phyloP scores from a whole-genome alignment of 2,113 vertebrate genomes.

The Paracanthobrama guichenoti region DNA sequence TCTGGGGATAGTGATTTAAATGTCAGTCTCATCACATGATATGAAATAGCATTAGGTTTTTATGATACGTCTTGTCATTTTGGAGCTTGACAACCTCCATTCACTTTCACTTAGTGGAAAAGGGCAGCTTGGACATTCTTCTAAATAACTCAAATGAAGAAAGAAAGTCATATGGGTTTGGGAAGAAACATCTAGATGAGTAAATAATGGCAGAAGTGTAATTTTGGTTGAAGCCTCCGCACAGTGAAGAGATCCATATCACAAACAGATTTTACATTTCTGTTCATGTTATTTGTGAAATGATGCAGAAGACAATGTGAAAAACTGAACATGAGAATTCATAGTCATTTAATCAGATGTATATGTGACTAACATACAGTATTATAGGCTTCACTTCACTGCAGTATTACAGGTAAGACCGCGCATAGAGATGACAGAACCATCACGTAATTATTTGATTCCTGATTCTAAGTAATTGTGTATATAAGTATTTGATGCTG shows the following conservation, averaged over 20 bases:
- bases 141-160: neutral
- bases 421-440: conserved; percentile 23
- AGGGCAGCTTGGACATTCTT: neutral
- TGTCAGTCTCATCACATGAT: neutral
- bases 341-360: conserved; percentile 61
- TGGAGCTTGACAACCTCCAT: neutral
- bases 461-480: conserved; percentile 74
- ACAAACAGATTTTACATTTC: neutral
- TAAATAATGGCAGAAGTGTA: neutral
- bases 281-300: conserved; percentile 7
- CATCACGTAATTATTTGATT: conserved; percentile 58
- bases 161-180: neutral
- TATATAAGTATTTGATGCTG: conserved; percentile 84
- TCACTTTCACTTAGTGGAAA: neutral
- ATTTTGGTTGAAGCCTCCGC: neutral
- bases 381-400: conserved; percentile 43
- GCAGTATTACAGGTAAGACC: conserved; percentile 47
- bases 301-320: neutral
- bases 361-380: conserved; percentile 43
- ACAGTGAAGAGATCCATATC: neutral
- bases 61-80: neutral
- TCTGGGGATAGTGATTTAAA: no score
- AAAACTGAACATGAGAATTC: neutral
- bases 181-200: neutral
- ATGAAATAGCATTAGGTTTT: neutral